Evolutionary conservation across 2,888 invertebrate genomes (phyloP), one percentile per base, ranked within the genome.

Genomic region (Homarus gammarus): DNA sequence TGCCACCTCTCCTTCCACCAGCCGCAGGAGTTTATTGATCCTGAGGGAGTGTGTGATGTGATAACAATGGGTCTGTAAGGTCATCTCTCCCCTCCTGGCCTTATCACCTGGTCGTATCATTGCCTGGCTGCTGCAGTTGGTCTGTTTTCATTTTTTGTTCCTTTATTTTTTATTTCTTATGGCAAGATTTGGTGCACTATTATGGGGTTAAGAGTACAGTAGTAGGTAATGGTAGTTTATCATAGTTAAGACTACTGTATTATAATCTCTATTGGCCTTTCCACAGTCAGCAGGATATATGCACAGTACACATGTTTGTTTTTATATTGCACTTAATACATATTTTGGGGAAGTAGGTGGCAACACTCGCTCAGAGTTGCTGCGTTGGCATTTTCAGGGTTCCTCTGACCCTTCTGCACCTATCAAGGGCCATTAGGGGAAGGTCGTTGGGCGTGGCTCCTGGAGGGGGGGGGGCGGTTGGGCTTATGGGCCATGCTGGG

Each of bases 61-160:
- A 87, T 87, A 87, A 87, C 73, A 72, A 87, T 79, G 87, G 81
- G 87, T 44, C 38, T 56, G 72, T 70, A 81, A 81, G 87, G 87
- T 81, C 81, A 72, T 79, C 15, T 49, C 27, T 61, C 73, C 38
- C 36, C 40, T 70, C 49, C 79, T 40, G 68, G 72, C 77, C 86
- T 84, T 75, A 64, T 61, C 51, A 22, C 22, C 31, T 64, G 44
- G 36, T 82, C 44, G 44, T 27, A 68, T 31, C 70, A 40, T 40
- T 18, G 2, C 18, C n/a, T 27, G 12, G 44, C 33, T 64, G 27
- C 64, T 8, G 12, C 44, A n/a, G 40, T 82, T 68, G 3, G 27
- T 64, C 64, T 64, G 3, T n/a, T 2, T 56, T 56, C 56, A 56
- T 18, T 22, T 18, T 56, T 44, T 44, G 5, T 44, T 44, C 12